Conservation (phyloP, 2,888 invertebrate genomes). For the Eupithecia inturbata region DNA sequence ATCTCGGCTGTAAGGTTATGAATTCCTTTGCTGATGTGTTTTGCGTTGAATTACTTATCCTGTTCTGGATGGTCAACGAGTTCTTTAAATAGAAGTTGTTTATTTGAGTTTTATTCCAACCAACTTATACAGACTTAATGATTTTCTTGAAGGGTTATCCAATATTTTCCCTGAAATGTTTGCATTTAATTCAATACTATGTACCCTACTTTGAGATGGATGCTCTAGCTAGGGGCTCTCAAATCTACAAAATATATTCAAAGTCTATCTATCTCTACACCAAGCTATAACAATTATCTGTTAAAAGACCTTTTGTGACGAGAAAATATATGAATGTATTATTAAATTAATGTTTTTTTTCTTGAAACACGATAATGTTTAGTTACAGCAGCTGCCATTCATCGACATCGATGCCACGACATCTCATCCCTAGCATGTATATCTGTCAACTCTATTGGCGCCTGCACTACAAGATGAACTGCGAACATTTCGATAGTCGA, state of each 20-base stretch:
- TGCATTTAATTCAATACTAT: neutral
- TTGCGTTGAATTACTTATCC: constrained; percentile 7
- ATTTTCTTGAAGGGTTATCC: neutral
- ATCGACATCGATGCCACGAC: constrained; percentile 40
- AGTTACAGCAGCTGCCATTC: neutral
- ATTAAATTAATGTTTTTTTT: too few species aligned
- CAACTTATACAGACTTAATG: neutral
- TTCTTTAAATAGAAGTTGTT: neutral
- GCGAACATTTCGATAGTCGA: constrained; percentile 54
- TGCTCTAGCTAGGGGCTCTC: neutral
- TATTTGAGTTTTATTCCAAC: neutral
- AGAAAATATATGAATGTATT: too few species aligned
- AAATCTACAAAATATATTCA: neutral
- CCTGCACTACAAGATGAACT: constrained; percentile 62
- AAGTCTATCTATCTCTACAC: too few species aligned
- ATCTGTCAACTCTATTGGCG: constrained; percentile 57
- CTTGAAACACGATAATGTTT: neutral
- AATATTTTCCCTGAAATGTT: neutral
- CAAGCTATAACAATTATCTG: too few species aligned
- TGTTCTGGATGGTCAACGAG: neutral
- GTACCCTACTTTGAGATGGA: neutral
- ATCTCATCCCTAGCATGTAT: constrained; percentile 38
- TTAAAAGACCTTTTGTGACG: too few species aligned
- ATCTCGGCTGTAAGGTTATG: constrained; percentile 50
- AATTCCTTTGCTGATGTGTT: constrained; percentile 32